Evolutionary conservation across 2,113 vertebrate species (phyloP).

Genomic region (Myrmecobius fasciatus): DNA sequence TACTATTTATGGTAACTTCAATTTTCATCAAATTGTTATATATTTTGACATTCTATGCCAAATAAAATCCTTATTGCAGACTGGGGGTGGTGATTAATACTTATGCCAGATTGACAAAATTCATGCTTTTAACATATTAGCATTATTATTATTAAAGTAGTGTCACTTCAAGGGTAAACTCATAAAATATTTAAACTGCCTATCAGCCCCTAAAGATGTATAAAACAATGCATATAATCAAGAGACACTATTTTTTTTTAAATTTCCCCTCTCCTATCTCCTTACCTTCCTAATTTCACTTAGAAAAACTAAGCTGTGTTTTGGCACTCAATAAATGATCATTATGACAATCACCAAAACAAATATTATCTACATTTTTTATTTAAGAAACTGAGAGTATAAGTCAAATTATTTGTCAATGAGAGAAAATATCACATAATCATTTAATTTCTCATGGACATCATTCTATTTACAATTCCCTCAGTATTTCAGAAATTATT

Average conservation of each 20-base stretch:
- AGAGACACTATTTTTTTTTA: slow-evolving; percentile 66
- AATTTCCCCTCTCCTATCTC: slow-evolving; percentile 61
- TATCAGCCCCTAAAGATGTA: slow-evolving; percentile 68
- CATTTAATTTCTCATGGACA: background rate
- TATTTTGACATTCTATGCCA: slow-evolving; percentile 72
- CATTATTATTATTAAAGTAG: slow-evolving; percentile 79
- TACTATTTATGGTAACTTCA: slow-evolving; percentile 66
- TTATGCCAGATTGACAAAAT: slow-evolving; percentile 77
- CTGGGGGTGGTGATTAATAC: slow-evolving; percentile 79
- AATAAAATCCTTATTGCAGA: slow-evolving; percentile 72
- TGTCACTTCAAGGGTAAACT: slow-evolving; percentile 77
- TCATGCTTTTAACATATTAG: slow-evolving; percentile 74
- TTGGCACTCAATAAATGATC: slow-evolving; percentile 61
- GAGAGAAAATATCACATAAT: background rate
- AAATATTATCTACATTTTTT: background rate
- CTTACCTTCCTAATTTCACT: slow-evolving; percentile 72
- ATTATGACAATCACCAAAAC: background rate
- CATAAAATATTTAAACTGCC: slow-evolving; percentile 72
- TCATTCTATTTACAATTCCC: background rate
- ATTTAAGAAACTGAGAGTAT: background rate
- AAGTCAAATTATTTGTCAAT: background rate
- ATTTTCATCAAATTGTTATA: slow-evolving; percentile 72
- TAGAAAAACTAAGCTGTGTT: slow-evolving; percentile 65
- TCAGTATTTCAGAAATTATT: background rate
- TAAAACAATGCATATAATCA: slow-evolving; percentile 73